Base-by-base conservation (phyloP, 1,140 invertebrate species). In the Ceratosolen solmsi region DNA sequence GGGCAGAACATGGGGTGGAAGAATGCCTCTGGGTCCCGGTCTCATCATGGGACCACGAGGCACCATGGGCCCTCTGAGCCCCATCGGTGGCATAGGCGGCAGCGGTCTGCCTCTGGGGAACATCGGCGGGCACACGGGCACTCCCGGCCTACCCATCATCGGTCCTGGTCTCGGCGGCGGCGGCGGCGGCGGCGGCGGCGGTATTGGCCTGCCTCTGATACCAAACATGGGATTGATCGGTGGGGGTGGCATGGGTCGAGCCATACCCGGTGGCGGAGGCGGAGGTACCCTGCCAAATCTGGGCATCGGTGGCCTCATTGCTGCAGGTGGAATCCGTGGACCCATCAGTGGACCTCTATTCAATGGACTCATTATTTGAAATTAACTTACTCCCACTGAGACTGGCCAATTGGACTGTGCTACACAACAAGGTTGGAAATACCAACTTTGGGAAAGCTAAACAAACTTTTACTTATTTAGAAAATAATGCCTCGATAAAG, bases 261-360 rank as follows among this genome's bases (percentile, higher is more conserved):
- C 84, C 79, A 88, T 86, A 1, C 65, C 87, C n/a, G 84, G 87
- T 15, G 88, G 86, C 38, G 84, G 85, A 38, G 86, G 83, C 25
- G 83, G 83, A 1, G 79, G 76, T 72, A 87, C 85, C 22, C 84
- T 83, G 11, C 86, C 89, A 41, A 89, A 90, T 25, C 89, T 84
- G 27, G 87, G 87, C 46, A 84, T 84, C 0, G 87, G 88, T 27
- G 86, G 87, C 9, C 89, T 84, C 82, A 86, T 84, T 0, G 85
- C 87, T 11, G 87, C 78, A 27, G 88, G 86, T 75, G 72, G 71
- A 65, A 87, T 77, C 79, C 89, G 81, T 17, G 87, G 84, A 8
- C 86, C 87, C 75, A 89, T 54, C 0, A 88, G 58, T 0, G 89
- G 85, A 58, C 87, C 89, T 76, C 87, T 85, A 33, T 90, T 90